Evolutionary conservation across 2,113 vertebrate genomes (phyloP).

Genomic region (Archilochus colubris): DNA sequence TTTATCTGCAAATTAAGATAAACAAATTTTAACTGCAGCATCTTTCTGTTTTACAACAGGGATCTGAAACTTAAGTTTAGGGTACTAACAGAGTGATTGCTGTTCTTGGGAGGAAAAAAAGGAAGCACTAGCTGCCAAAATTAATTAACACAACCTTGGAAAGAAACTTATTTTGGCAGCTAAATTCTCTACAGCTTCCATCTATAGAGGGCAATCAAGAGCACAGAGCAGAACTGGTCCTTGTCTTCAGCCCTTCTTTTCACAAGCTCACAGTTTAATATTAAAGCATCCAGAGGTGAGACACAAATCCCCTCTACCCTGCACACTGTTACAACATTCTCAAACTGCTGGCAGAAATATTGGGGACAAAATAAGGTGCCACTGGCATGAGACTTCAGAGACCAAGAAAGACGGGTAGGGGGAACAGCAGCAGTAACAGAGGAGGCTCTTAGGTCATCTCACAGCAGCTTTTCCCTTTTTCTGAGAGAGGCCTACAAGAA

Average conservation of each 20-base stretch:
- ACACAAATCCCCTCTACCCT: neutral
- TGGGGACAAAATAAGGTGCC: neutral
- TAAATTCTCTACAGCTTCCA: neutral
- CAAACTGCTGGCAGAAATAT: neutral
- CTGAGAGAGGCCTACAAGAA: too few species aligned
- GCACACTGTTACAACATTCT: neutral
- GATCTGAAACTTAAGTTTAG: neutral
- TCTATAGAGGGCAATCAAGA: neutral
- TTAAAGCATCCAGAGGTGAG: neutral
- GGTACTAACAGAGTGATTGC: neutral
- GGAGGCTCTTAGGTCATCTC: too few species aligned
- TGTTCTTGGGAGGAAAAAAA: conserved; percentile 2
- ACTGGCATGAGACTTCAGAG: neutral
- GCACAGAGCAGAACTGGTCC: neutral
- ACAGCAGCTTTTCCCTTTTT: too few species aligned
- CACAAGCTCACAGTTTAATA: neutral
- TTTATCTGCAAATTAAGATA: conserved; percentile 34
- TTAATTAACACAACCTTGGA: neutral
- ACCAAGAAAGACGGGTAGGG: neutral
- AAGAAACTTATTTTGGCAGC: neutral
- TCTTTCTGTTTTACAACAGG: neutral
- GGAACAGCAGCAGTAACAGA: neutral
- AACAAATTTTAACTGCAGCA: neutral
- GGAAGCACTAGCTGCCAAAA: neutral
- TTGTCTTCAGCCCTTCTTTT: neutral